Conservation (phyloP, 2,113 vertebrate genomes). For the Cygnus buccinator region DNA sequence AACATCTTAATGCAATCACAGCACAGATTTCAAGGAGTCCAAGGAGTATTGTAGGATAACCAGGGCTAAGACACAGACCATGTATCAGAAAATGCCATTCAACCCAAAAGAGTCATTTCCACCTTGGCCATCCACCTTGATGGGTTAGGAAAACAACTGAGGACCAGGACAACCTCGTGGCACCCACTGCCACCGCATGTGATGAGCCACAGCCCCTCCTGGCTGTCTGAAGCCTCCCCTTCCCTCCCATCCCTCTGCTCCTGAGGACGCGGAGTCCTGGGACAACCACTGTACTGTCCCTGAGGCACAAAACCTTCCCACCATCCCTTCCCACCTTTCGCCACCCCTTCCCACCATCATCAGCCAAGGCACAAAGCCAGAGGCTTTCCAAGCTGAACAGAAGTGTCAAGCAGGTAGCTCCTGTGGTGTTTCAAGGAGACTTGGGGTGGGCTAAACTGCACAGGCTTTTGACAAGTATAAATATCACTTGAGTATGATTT, state of each 20-base stretch:
- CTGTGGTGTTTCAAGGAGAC: neutral
- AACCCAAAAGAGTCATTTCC: neutral
- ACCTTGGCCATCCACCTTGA: neutral
- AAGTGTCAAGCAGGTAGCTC: neutral
- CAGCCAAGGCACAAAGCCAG: neutral
- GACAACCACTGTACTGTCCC: neutral
- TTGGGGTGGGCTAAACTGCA: neutral
- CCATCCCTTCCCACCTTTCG: neutral
- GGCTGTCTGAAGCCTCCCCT: neutral
- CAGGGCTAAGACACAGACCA: neutral
- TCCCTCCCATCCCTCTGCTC: accelerated
- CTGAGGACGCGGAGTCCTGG: neutral
- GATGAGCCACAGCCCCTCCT: neutral
- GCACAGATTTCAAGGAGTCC: neutral
- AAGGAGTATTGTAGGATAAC: neutral
- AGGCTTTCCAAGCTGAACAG: neutral
- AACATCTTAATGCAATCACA: neutral
- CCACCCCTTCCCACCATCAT: neutral
- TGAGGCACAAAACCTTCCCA: neutral
- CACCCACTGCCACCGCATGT: neutral
- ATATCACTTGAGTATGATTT: neutral
- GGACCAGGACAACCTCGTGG: neutral
- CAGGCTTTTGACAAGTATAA: neutral
- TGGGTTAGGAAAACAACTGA: neutral
- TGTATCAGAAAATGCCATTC: neutral